Conservation (phyloP, 2,113 vertebrate genomes). For the Illadopsis cleaveri region DNA sequence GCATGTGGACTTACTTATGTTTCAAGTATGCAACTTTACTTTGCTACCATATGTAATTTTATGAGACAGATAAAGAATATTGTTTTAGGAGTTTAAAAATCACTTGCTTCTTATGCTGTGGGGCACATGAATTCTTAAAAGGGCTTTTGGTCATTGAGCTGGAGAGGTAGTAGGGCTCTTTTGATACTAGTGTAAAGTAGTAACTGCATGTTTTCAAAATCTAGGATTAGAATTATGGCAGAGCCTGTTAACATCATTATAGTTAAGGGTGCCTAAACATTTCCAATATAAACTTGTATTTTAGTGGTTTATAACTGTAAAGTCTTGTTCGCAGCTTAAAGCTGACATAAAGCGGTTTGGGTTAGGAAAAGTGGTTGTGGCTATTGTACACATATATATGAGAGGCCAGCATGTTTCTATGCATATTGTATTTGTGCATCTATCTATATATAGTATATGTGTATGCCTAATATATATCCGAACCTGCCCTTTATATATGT, state of each 20-base stretch:
- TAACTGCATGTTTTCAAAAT: slow-evolving; percentile 8
- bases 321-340: slow-evolving; percentile 26
- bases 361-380: neutral
- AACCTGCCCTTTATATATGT: neutral
- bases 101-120: neutral
- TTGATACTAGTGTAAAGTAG: slow-evolving; percentile 23
- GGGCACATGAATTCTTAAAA: neutral
- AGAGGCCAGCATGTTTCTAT: neutral
- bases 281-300: slow-evolving; percentile 50
- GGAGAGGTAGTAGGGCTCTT: slow-evolving; percentile 38
- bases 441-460: neutral
- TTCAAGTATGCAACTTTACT: neutral
- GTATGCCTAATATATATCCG: neutral
- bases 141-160: neutral
- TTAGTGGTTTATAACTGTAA: slow-evolving; percentile 24
- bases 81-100: neutral
- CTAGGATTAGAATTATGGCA: slow-evolving; percentile 21
- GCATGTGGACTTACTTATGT: neutral
- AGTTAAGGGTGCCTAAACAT: slow-evolving; percentile 32
- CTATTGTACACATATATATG: neutral
- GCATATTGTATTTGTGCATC: neutral
- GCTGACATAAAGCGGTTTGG: neutral
- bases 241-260: neutral
- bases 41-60: neutral
- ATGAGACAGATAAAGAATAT: neutral